Evolutionary conservation across 2,113 vertebrate species (phyloP), one percentile per base, ranked within the genome.

Genomic region (Pygoscelis adeliae): DNA sequence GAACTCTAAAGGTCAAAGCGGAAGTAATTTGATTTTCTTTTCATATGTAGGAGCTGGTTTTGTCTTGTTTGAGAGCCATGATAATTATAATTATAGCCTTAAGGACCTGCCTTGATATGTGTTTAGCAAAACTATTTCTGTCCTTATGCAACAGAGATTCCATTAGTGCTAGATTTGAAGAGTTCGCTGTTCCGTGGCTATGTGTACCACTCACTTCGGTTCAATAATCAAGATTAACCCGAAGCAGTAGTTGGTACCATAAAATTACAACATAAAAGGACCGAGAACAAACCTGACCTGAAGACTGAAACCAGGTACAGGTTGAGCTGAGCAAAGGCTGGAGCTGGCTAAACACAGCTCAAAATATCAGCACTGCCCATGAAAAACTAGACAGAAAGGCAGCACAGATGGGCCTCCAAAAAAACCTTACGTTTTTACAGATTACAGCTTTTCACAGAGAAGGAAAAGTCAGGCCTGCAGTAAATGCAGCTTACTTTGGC

Each of bases 1-100:
- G 47, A 93, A 86, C 80, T 89, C 42, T 50, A 86, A 93, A 97
- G 79, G 88, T 93, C 88, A 92, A 90, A 81, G 32, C 2, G 11
- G 92, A 96, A 94, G 61, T 32, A 71, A 91, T 84, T 78, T 83
- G 8, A 70, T 95, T 90, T 94, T 86, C 55, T 90, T 78, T 90
- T 82, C 77, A 18, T 63, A 70, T 38, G 36, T 4, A 89, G 47
- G 30, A 92, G n/a, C 30, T 65, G 67, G 22, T 89, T 94, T 91
- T 14, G 9, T 59, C 76, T 89, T 82, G 44, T 88, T 83, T 81
- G 38, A 92, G 67, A 73, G 38, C 13, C 55, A 55, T 9, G 22
- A 34, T 76, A 82, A 47, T 70, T 61, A 27, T 42, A 65, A 58
- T 62, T 71, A 72, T 16, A 89, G 76, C 69, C 90, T 70, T 58